Evolutionary conservation across 2,888 invertebrate species (phyloP), one percentile per base, ranked within the genome.

Genomic region (Netelia inedita): DNA sequence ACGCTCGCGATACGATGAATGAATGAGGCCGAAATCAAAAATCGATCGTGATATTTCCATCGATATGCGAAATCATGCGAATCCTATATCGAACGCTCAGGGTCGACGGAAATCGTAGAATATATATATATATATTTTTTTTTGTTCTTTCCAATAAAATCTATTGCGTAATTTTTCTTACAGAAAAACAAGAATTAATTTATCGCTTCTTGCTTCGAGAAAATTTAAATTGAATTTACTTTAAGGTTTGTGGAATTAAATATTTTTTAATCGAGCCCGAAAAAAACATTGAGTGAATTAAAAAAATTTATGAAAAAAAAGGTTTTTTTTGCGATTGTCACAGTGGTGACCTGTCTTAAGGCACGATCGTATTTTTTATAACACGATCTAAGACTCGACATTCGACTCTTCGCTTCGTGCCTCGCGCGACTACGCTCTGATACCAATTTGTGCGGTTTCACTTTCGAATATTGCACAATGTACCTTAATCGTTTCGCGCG

Each of bases 401-500:
- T 69, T 50, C 41, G 53, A 71, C 61, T 55, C 9, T 21, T 21
- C n/a, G 53, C n/a, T 5, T 28, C 14, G 55, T n/a, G 41, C 53
- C 50, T 43, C 65, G 21, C 21, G 50, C 57, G 68, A 46, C 55
- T 63, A 46, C 65, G 63, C 21, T 14, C 35, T 53, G 59, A 21
- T 84, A 63, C 61, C 46, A 76, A 80, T 84, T 73, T 74, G 61
- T 68, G 16, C 53, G 71, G 41, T 82, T 59, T 71, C 65, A 84
- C 83, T 84, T 84, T 84, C 83, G 66, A 84, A 84, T 68, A 46
- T 84, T 80, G 83, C 80, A 55, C 76, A 83, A 84, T 43, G 9
- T 35, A 21, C 75, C 59, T 68, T 55, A 76, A 80, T 61, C 71
- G 46, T 43, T 66, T 11, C 21, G 43, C 16, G 14, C 6, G 6